A percentile compares a stretch with the other conserved stretches of the same genome.
These are phyloP conservation scores for Pterostichus madidus DNA, from an alignment of 2,888 invertebrate species.

Conservation along the genomic window DNA sequence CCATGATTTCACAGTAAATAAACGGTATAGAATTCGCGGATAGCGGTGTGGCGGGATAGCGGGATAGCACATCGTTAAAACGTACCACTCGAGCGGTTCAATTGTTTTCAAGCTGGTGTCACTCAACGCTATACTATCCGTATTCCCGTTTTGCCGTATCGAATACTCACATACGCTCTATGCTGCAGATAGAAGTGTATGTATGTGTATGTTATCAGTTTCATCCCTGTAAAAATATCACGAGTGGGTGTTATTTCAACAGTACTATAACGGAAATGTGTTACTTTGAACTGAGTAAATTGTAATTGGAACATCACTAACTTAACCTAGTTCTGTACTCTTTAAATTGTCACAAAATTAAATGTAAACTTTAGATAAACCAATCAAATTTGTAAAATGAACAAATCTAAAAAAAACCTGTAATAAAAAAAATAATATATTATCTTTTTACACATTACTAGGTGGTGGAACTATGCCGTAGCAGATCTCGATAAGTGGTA, in stretches of 20 bases:
- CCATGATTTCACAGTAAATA: constrained; percentile 65
- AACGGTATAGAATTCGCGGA: constrained; percentile 51
- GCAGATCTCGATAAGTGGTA: too few species aligned
- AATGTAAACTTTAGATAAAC: too few species aligned
- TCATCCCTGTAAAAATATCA: not conserved
- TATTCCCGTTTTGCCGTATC: not conserved
- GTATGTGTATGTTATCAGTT: constrained; percentile 12
- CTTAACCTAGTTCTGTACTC: constrained; percentile 25
- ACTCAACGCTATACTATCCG: constrained; percentile 38
- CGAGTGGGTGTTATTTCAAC: constrained; percentile 20
- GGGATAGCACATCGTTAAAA: constrained; percentile 62
- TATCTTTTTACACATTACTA: too few species aligned
- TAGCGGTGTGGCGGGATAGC: too few species aligned
- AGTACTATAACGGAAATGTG: constrained; percentile 8
- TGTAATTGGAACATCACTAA: constrained; percentile 19
- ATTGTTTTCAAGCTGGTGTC: constrained; percentile 59
- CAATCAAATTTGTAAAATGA: too few species aligned
- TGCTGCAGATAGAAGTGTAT: not conserved
- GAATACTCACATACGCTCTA: not conserved
- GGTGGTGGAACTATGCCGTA: too few species aligned
- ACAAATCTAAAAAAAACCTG: too few species aligned
- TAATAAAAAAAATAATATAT: too few species aligned
- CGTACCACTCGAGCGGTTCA: constrained; percentile 58
- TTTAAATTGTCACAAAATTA: not conserved
- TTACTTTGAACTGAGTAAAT: not conserved